Conservation (phyloP, 2,113 vertebrate species). For the Podarcis raffonei region DNA sequence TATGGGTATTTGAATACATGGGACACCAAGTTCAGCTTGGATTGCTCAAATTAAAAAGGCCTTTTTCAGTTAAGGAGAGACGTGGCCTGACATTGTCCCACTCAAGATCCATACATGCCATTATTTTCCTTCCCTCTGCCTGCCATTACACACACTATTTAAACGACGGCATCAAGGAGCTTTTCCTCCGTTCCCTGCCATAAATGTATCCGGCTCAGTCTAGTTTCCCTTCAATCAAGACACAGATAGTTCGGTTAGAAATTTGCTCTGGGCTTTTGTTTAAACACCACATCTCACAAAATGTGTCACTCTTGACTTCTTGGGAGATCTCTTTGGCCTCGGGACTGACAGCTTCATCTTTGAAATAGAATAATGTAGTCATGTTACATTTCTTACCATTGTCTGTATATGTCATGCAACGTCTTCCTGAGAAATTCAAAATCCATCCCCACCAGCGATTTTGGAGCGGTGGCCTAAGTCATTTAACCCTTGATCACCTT, state of each 20-base stretch:
- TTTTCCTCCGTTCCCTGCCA: no score
- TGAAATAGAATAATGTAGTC: background rate
- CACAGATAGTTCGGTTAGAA: background rate
- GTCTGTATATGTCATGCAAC: background rate
- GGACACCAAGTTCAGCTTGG: background rate
- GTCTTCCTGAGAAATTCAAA: background rate
- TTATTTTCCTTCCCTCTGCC: background rate
- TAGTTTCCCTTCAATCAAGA: background rate
- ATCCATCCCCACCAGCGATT: background rate
- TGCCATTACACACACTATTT: no score
- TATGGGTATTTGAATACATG: background rate
- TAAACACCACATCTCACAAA: background rate
- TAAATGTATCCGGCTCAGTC: background rate
- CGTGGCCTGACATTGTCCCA: background rate
- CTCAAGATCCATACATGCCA: background rate
- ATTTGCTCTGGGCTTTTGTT: conserved; percentile 6
- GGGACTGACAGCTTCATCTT: background rate
- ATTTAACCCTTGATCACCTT: conserved; percentile 2
- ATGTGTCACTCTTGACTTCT: conserved; percentile 16
- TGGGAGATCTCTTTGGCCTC: background rate
- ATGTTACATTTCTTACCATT: background rate
- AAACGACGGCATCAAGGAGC: background rate
- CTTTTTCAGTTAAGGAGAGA: background rate
- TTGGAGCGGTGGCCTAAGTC: background rate
- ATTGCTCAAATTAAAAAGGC: background rate